phyloP scores from a whole-genome alignment of 2,797 vertebrate genomes.

The Muscicapa comitata region DNA sequence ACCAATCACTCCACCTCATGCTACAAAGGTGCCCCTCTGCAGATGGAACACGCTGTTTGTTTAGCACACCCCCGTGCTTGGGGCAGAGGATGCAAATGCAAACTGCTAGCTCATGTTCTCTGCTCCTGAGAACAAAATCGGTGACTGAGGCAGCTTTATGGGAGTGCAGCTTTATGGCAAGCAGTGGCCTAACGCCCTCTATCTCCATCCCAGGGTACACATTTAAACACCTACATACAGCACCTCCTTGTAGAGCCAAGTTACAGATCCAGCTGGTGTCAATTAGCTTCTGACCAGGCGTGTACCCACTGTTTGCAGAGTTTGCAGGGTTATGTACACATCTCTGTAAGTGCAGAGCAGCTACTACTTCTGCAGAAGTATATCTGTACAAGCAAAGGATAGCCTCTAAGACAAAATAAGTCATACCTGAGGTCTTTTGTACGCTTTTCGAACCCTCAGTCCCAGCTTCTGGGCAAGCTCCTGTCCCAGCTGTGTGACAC shows the following conservation, averaged over 20 bases:
- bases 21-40: neutral
- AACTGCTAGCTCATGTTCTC: neutral
- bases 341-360: neutral
- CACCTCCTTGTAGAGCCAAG: neutral
- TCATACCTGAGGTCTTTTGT: constrained; percentile 89
- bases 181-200: constrained; percentile 11
- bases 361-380: neutral
- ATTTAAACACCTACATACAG: neutral
- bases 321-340: neutral
- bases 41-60: neutral
- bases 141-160: neutral
- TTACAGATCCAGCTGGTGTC: fast-evolving
- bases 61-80: fast-evolving
- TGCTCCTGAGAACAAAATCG: neutral
- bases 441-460: constrained; percentile 92
- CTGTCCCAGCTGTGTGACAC: constrained; percentile 91
- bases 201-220: neutral
- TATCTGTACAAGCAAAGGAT: neutral
- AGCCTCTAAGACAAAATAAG: neutral
- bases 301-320: neutral
- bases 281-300: neutral
- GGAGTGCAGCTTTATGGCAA: neutral
- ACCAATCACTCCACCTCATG: neutral
- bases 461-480: constrained; percentile 94
- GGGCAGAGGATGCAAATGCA: fast-evolving